Conservation (phyloP, 2,888 invertebrate species). For the Didymodactylos carnosus region DNA sequence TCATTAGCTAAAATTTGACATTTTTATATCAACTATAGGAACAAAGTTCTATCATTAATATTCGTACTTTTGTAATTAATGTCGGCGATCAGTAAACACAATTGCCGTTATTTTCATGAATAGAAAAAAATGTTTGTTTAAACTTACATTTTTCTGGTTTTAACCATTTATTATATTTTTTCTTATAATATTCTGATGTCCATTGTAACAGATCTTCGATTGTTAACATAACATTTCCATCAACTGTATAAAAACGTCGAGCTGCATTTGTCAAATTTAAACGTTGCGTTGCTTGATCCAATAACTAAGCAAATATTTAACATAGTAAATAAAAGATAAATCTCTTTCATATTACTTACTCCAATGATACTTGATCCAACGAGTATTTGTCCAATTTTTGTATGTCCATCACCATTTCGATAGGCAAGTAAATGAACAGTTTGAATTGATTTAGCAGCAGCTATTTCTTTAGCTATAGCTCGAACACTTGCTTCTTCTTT, state of each 20-base stretch:
- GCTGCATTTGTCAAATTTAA: conserved; percentile 26
- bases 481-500: conserved; percentile 23
- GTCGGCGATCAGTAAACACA: not conserved
- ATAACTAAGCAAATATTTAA: conserved; percentile 21
- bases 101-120: not conserved
- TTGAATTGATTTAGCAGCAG: conserved; percentile 24
- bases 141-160: not conserved
- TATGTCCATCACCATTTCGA: conserved; percentile 31
- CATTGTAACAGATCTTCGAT: conserved; percentile 28
- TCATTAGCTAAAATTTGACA: too few relatives aligned
- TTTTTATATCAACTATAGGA: too few relatives aligned
- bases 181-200: conserved; percentile 17
- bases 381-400: conserved; percentile 26
- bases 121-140: not conserved
- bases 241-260: conserved; percentile 26
- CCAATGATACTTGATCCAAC: conserved; percentile 30
- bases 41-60: too few relatives aligned
- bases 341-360: conserved; percentile 19
- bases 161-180: not conserved
- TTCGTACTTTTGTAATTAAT: not conserved
- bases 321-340: not conserved
- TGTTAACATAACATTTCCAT: conserved; percentile 27
- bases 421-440: conserved; percentile 30
- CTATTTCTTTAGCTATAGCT: conserved; percentile 27
- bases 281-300: conserved; percentile 26